Percentiles rank a stretch among this genome's conserved stretches.
Conservation (phyloP, 1,140 invertebrate genomes). For the Aradophagus sp. region DNA sequence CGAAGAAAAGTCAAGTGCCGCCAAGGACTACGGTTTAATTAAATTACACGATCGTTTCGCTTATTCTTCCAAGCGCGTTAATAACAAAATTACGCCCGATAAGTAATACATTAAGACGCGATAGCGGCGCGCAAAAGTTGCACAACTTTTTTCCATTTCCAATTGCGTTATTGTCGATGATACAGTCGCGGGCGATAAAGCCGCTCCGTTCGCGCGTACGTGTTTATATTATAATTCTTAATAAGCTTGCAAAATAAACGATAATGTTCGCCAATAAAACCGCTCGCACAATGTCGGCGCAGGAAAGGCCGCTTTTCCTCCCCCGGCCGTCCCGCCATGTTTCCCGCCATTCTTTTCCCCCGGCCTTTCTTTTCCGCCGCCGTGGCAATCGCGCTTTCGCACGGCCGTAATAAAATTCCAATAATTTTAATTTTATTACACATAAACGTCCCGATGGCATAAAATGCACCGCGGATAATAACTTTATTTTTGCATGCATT, state of each 20-base stretch:
- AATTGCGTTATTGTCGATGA: constrained; percentile 55
- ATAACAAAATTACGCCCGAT: constrained; percentile 47
- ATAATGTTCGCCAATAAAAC: constrained; percentile 42
- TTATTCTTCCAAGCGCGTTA: constrained; percentile 34
- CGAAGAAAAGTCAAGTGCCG: constrained; percentile 16
- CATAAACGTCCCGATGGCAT: constrained; percentile 44
- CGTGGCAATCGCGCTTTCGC: too few relatives aligned
- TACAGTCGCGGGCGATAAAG: constrained; percentile 54
- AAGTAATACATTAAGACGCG: constrained; percentile 51
- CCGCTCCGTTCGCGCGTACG: constrained; percentile 34
- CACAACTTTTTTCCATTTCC: constrained; percentile 55
- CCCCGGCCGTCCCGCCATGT: too few relatives aligned
- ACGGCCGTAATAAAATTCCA: constrained; percentile 39
- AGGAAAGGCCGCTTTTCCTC: constrained; percentile 23
- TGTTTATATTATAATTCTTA: constrained; percentile 42
- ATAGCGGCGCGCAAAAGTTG: constrained; percentile 47
- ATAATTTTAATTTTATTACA: constrained; percentile 53
- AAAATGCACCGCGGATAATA: constrained; percentile 41
- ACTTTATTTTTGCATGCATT: constrained; percentile 47
- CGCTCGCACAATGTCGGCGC: constrained; percentile 30
- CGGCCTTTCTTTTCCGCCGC: too few relatives aligned
- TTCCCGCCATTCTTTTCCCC: too few relatives aligned
- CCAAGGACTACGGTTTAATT: constrained; percentile 36
- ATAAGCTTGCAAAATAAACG: constrained; percentile 43
- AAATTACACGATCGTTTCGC: constrained; percentile 46